Evolutionary conservation across 2,888 invertebrate genomes (phyloP).

Genomic region (Drosophila emarginata): DNA sequence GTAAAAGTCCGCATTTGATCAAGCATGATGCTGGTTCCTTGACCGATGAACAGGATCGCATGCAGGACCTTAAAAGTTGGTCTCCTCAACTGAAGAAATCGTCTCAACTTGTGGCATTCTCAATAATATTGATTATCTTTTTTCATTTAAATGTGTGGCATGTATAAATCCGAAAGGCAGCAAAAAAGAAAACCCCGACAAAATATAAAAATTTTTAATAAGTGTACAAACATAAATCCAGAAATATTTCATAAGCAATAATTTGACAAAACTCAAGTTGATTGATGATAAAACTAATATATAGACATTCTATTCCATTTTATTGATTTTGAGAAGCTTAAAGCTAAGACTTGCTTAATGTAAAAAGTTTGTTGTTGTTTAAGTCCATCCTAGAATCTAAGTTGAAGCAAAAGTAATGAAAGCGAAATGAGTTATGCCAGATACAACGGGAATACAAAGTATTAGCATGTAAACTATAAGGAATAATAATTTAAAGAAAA

Average conservation of each 20-base stretch:
- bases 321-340: slow-evolving; percentile 11
- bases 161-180: slow-evolving; percentile 35
- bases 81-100: background rate
- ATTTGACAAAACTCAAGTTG: slow-evolving; percentile 45
- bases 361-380: slow-evolving; percentile 75
- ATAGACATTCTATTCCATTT: slow-evolving; percentile 28
- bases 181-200: background rate
- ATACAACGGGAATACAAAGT: slow-evolving; percentile 77
- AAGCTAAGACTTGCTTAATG: slow-evolving; percentile 47
- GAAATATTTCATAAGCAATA: slow-evolving; percentile 54
- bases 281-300: slow-evolving; percentile 12
- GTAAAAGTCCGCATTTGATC: slow-evolving; percentile 60
- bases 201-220: slow-evolving; percentile 1
- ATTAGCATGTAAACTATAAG: slow-evolving; percentile 69
- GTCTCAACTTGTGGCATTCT: background rate
- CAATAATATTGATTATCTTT: background rate
- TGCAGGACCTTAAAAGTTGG: slow-evolving; percentile 64
- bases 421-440: slow-evolving; percentile 19
- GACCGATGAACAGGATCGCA: slow-evolving; percentile 79
- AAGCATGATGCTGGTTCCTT: slow-evolving; percentile 81
- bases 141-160: slow-evolving; percentile 49
- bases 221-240: slow-evolving; percentile 57
- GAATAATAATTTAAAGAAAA: slow-evolving; percentile 7
- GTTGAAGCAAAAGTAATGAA: slow-evolving; percentile 13
- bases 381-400: slow-evolving; percentile 49